Evolutionary conservation across 2,113 vertebrate species (phyloP).

Genomic region (Leptodactylus fuscus): DNA sequence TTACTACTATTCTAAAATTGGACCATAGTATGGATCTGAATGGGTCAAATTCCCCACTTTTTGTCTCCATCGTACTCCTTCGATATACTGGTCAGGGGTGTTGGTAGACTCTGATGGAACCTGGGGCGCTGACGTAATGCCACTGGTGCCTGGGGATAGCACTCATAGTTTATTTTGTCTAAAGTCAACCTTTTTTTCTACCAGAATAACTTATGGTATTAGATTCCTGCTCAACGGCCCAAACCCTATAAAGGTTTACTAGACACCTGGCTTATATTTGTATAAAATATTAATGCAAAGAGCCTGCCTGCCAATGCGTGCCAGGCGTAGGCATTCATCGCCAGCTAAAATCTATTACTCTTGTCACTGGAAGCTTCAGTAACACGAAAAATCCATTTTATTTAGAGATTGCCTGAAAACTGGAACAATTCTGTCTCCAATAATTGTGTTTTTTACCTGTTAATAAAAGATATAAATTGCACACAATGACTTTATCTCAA

Average conservation of each 20-base stretch:
- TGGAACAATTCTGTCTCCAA: conserved; percentile 13
- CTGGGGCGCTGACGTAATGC: too few species aligned
- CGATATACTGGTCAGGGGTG: too few species aligned
- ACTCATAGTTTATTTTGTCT: not conserved
- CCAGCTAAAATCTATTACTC: conserved; percentile 40
- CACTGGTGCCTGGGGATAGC: too few species aligned
- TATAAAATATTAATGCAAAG: conserved; percentile 36
- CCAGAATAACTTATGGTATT: not conserved
- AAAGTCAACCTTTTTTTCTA: not conserved
- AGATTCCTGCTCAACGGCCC: not conserved
- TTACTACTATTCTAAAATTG: too few species aligned
- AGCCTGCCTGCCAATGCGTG: conserved; percentile 6
- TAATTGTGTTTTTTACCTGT: conserved; percentile 30
- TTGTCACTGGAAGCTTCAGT: conserved; percentile 14
- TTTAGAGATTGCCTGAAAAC: conserved; percentile 12
- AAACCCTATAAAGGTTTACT: conserved; percentile 30
- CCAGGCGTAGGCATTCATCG: conserved; percentile 10
- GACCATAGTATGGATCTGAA: too few species aligned
- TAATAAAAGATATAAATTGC: conserved; percentile 20
- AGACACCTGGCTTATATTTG: conserved; percentile 25
- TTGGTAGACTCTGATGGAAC: too few species aligned
- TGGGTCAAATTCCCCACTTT: too few species aligned
- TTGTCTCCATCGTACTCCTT: too few species aligned
- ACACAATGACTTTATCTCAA: not conserved
- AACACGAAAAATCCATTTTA: conserved; percentile 23